These are phyloP conservation scores for Lithobates sylvaticus DNA, from an alignment of 2,797 vertebrate genomes.

Conservation along the genomic window DNA sequence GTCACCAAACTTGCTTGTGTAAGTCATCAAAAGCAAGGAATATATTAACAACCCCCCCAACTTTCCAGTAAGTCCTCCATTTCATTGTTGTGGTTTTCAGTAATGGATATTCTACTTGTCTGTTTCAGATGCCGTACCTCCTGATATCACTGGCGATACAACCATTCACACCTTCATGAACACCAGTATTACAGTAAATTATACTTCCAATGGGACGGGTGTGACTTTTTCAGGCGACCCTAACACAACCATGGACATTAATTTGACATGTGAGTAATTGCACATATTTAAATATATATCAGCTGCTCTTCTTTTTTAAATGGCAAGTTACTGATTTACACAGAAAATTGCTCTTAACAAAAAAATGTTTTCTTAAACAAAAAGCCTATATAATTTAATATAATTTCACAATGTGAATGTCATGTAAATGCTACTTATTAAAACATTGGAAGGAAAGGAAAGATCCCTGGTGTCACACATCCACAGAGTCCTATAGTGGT, in stretches of 20 bases:
- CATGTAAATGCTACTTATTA: no score
- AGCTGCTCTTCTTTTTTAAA: background rate
- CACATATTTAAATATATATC: background rate
- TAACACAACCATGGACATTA: conserved; percentile 34
- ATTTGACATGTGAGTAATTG: conserved; percentile 63
- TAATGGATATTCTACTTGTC: background rate
- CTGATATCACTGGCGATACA: conserved; percentile 22
- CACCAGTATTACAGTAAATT: background rate
- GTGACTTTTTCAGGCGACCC: conserved; percentile 46
- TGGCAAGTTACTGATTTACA: background rate
- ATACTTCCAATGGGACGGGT: conserved; percentile 25
- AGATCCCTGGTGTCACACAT: no score
- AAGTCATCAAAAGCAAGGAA: background rate
- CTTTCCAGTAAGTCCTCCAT: background rate
- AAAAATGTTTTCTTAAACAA: no score
- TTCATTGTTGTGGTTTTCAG: background rate
- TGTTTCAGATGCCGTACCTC: conserved; percentile 65
- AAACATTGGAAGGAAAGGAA: no score
- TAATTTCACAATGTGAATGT: no score
- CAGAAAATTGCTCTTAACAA: background rate
- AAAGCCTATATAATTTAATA: no score
- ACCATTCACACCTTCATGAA: conserved; percentile 46
- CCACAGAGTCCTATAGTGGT: no score
- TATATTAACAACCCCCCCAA: background rate
- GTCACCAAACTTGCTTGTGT: background rate